Percentiles rank a stretch among this genome's conserved stretches.
These are phyloP conservation scores for Standfussiana lucernea DNA, from an alignment of 2,888 invertebrate genomes.

Conservation along the genomic window DNA sequence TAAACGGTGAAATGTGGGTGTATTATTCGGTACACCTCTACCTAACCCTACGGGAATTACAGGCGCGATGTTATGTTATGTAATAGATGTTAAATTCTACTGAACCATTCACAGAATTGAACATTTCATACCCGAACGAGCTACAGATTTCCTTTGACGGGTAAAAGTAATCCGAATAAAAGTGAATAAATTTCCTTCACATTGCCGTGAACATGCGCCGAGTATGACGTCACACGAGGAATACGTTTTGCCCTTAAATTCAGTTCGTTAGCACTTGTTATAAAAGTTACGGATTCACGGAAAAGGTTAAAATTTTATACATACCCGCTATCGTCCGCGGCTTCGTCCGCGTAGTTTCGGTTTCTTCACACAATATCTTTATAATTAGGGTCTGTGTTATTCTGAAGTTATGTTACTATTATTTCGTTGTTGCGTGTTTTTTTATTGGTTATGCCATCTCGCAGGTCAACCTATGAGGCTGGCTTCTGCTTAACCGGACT, in stretches of 20 bases:
- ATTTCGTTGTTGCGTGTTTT: too few relatives aligned
- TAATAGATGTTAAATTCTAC: not conserved
- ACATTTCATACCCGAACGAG: conserved; percentile 8
- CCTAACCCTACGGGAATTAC: too few relatives aligned
- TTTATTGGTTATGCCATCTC: too few relatives aligned
- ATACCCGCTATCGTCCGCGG: not conserved
- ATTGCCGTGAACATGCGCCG: not conserved
- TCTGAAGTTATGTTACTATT: too few relatives aligned
- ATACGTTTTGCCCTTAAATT: conserved; percentile 21
- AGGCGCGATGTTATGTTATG: too few relatives aligned
- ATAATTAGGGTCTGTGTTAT: not conserved
- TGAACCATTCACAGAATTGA: not conserved
- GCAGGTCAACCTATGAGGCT: too few relatives aligned
- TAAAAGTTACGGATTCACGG: not conserved
- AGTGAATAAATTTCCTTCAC: conserved; percentile 9
- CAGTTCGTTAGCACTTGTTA: conserved; percentile 21
- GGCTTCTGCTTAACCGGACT: too few relatives aligned
- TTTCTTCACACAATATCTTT: not conserved
- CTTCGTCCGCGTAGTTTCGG: not conserved
- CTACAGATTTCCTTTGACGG: conserved; percentile 13
- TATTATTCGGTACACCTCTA: too few relatives aligned
- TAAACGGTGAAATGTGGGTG: too few relatives aligned
- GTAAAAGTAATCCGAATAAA: conserved; percentile 16
- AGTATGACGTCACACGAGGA: not conserved
- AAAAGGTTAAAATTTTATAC: not conserved